Evolutionary conservation across 2,113 vertebrate species (phyloP).

Genomic region (Cavia porcellus): DNA sequence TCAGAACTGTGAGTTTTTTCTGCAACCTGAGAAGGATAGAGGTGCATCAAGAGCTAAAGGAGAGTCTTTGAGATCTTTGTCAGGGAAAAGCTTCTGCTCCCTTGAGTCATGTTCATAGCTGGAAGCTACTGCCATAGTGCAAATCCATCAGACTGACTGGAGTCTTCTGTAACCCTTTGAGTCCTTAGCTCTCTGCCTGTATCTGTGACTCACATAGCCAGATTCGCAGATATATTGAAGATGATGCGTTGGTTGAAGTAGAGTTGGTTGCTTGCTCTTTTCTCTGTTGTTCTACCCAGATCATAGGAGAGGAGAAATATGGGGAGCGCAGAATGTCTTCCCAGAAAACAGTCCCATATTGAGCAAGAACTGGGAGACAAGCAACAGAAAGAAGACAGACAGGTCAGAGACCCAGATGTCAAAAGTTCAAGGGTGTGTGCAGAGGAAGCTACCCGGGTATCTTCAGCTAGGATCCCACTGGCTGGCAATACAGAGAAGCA

Average conservation of each 20-base stretch:
- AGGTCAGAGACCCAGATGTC: background rate
- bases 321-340: constrained; percentile 1
- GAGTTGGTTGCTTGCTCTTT: constrained; percentile 58
- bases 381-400: constrained; percentile 19
- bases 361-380: background rate
- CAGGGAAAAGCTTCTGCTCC: background rate
- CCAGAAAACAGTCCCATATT: background rate
- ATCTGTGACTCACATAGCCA: background rate
- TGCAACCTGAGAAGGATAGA: background rate
- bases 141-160: constrained; percentile 21
- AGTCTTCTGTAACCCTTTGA: background rate
- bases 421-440: background rate
- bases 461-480: background rate
- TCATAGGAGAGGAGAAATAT: background rate
- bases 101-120: background rate
- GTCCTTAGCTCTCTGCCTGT: background rate
- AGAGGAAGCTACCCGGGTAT: background rate
- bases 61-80: background rate
- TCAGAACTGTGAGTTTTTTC: background rate
- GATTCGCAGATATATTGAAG: background rate
- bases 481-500: background rate
- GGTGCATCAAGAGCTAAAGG: background rate
- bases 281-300: background rate
- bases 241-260: constrained; percentile 42
- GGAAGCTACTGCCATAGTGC: background rate